Percentiles rank a stretch among this genome's conserved stretches.
Conservation (phyloP, 2,888 invertebrate species). For the Pantelozetes paolii region DNA sequence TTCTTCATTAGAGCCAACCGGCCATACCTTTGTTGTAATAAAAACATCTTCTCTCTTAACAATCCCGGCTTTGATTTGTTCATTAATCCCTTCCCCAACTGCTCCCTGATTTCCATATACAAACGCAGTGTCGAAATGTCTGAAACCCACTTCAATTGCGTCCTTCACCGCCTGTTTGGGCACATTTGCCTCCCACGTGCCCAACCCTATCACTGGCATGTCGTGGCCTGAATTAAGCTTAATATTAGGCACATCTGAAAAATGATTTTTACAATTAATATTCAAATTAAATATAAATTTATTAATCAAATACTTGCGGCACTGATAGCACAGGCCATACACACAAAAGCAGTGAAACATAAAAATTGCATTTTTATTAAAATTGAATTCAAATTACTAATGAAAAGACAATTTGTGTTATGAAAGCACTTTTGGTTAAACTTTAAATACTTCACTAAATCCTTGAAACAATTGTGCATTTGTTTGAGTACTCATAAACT, state of each 20-base stretch:
- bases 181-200: conserved; percentile 70
- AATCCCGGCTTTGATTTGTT: conserved; percentile 49
- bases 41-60: conserved; percentile 52
- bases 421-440: no score
- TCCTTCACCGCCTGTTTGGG: conserved; percentile 50
- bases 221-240: not conserved
- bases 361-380: no score
- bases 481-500: no score
- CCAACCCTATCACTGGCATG: conserved; percentile 65
- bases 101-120: conserved; percentile 52
- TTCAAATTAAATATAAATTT: no score
- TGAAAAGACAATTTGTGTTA: no score
- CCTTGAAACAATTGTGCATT: no score
- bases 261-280: no score
- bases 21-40: conserved; percentile 63
- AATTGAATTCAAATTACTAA: no score
- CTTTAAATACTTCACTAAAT: no score
- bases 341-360: no score
- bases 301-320: no score
- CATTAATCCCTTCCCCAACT: conserved; percentile 51
- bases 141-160: conserved; percentile 51
- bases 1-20: not conserved
- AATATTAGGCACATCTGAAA: not conserved
- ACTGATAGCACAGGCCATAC: no score
- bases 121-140: conserved; percentile 52